phyloP scores from a whole-genome alignment of 2,888 invertebrate genomes.

The Polylopha cassiicola region DNA sequence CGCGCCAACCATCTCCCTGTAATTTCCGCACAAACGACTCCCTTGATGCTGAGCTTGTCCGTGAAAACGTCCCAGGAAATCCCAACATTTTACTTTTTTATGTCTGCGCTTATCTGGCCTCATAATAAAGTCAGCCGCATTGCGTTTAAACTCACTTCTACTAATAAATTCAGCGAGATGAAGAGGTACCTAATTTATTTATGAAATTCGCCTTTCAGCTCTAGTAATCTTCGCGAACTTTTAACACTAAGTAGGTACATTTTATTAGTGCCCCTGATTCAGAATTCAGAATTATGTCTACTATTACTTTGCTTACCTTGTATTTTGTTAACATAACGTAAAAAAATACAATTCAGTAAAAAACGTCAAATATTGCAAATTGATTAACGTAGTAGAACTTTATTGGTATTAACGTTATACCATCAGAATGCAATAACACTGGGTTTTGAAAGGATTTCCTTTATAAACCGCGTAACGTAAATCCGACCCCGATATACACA shows the following conservation, averaged over 20 bases:
- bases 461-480: constrained; percentile 29
- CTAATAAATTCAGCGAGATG: constrained; percentile 20
- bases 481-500: constrained; percentile 25
- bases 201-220: constrained; percentile 5
- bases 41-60: constrained; percentile 43
- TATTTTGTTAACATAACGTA: no score
- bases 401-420: constrained; percentile 29
- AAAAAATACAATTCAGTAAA: no score
- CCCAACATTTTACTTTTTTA: constrained; percentile 54
- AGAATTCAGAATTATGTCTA: no score
- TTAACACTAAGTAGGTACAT: no score
- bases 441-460: constrained; percentile 31
- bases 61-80: constrained; percentile 47
- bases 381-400: constrained; percentile 14
- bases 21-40: constrained; percentile 60
- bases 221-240: no score
- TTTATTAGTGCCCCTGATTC: no score
- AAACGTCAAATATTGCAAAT: no score
- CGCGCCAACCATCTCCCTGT: constrained; percentile 43
- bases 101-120: constrained; percentile 46
- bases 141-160: constrained; percentile 28
- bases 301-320: no score
- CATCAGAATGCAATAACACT: constrained; percentile 37
- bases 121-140: constrained; percentile 41
- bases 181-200: constrained; percentile 19